These are phyloP conservation scores for Chrysopilus asiliformis DNA, from an alignment of 2,888 invertebrate genomes.

Conservation along the genomic window DNA sequence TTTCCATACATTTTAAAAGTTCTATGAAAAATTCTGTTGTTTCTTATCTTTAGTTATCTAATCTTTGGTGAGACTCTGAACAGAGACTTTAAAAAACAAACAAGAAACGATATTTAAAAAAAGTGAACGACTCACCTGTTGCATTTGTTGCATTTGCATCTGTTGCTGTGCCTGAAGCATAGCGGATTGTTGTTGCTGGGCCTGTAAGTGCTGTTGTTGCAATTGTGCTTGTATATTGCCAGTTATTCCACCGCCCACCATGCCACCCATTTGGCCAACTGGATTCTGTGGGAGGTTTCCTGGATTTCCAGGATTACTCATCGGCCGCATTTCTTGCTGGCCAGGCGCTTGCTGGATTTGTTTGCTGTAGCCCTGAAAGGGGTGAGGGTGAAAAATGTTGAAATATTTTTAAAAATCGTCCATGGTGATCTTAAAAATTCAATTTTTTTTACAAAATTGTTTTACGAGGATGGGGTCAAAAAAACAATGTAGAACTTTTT, in stretches of 20 bases:
- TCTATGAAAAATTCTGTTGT: too few relatives aligned
- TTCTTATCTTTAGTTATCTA: too few relatives aligned
- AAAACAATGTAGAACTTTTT: too few relatives aligned
- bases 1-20: too few relatives aligned
- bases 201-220: slow-evolving; percentile 33
- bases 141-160: slow-evolving; percentile 43
- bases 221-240: slow-evolving; percentile 33
- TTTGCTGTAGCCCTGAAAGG: slow-evolving; percentile 14
- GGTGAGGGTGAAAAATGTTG: too few relatives aligned
- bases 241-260: slow-evolving; percentile 9
- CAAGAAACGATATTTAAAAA: background rate
- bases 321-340: slow-evolving; percentile 19
- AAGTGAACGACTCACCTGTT: slow-evolving; percentile 36
- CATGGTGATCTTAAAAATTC: too few relatives aligned
- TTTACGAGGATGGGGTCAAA: too few relatives aligned
- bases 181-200: slow-evolving; percentile 36
- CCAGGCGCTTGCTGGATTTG: slow-evolving; percentile 5
- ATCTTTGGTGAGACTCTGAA: too few relatives aligned
- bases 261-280: slow-evolving; percentile 28
- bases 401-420: too few relatives aligned
- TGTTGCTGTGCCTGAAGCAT: slow-evolving; percentile 29
- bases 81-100: too few relatives aligned
- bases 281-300: slow-evolving; percentile 33
- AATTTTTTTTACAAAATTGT: too few relatives aligned
- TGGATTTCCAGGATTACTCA: slow-evolving; percentile 38